phyloP scores from a whole-genome alignment of 2,113 vertebrate species.

The Corynorhinus townsendii region DNA sequence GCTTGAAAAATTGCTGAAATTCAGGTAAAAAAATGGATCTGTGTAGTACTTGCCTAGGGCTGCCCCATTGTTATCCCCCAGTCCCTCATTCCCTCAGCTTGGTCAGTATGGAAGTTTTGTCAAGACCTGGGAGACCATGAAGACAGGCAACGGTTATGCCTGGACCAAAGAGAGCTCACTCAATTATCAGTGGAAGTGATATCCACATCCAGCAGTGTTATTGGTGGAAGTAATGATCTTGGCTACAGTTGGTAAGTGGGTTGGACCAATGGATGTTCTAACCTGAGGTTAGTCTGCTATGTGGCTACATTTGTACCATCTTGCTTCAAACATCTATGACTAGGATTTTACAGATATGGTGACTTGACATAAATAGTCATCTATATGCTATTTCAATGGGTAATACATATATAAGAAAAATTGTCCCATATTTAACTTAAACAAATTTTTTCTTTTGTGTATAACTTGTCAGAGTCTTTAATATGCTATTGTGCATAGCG shows the following conservation, averaged over 20 bases:
- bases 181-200: background rate
- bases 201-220: background rate
- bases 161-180: background rate
- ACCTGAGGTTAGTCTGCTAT: background rate
- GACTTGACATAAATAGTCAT: background rate
- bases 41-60: background rate
- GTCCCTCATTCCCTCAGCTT: background rate
- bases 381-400: background rate
- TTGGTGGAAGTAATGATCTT: background rate
- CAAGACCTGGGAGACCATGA: background rate
- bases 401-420: background rate
- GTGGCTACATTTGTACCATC: background rate
- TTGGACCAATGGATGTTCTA: background rate
- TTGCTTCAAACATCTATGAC: background rate
- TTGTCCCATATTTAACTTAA: background rate
- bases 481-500: background rate
- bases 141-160: background rate
- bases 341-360: background rate
- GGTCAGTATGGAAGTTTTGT: background rate
- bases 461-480: background rate
- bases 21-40: background rate
- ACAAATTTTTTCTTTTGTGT: background rate
- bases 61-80: background rate
- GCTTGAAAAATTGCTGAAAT: background rate
- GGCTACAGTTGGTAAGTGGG: background rate